A percentile compares a stretch with the other conserved stretches of the same genome.
Conservation (phyloP, 2,888 invertebrate species). For the Pachymerium ferrugineum region DNA sequence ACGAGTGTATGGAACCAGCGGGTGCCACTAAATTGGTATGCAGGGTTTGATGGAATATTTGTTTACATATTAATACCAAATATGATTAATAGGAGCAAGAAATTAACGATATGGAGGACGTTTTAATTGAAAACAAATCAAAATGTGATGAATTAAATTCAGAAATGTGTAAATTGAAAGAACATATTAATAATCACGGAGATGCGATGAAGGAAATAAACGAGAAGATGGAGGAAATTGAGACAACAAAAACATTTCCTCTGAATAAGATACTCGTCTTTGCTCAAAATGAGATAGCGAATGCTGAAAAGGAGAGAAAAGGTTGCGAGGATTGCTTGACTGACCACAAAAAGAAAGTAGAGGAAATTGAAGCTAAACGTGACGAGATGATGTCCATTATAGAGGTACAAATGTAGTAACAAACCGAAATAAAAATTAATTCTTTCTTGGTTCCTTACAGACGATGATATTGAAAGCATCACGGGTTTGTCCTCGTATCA, state of each 20-base stretch:
- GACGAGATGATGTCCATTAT: constrained; percentile 34
- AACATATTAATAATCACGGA: neutral
- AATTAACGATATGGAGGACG: constrained; percentile 37
- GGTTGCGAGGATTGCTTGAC: constrained; percentile 42
- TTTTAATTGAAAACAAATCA: constrained; percentile 36
- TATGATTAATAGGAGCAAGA: constrained; percentile 39
- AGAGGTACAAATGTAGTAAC: neutral
- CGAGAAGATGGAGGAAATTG: constrained; percentile 37
- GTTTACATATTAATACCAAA: neutral
- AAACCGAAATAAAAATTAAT: too few species aligned
- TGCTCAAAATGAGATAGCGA: constrained; percentile 41
- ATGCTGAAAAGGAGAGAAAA: constrained; percentile 40
- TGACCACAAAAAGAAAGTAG: constrained; percentile 43
- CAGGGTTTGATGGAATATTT: too few species aligned
- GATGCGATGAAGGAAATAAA: constrained; percentile 36
- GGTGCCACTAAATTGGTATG: constrained; percentile 46
- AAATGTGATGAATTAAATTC: constrained; percentile 33
- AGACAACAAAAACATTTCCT: constrained; percentile 37
- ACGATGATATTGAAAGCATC: too few species aligned
- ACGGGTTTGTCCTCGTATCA: constrained; percentile 42
- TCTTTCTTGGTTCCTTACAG: too few species aligned
- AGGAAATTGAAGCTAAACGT: constrained; percentile 39
- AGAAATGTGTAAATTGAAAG: neutral
- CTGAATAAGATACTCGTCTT: constrained; percentile 38
- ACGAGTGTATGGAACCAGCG: constrained; percentile 46